Conservation (phyloP, 2,113 vertebrate genomes). For the Paratilapia polleni region DNA sequence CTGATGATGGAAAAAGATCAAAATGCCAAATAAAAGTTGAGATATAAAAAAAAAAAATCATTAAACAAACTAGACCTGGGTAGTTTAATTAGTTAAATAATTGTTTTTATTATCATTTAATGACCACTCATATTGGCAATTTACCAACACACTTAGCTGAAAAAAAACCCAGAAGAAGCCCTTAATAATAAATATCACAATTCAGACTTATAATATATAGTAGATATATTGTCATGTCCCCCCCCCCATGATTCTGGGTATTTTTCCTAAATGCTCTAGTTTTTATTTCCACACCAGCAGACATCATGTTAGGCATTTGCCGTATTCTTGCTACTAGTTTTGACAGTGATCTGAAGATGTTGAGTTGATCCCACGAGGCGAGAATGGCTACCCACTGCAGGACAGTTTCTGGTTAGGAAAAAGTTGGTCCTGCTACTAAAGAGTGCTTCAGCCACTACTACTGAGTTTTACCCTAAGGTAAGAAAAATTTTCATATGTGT, state of each 20-base stretch:
- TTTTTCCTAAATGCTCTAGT: neutral
- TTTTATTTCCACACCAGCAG: neutral
- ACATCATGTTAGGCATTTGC: neutral
- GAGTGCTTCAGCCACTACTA: neutral
- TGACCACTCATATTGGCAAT: neutral
- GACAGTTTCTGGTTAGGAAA: neutral
- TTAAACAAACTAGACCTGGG: neutral
- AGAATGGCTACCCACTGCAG: neutral
- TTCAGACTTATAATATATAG: neutral
- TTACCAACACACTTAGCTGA: neutral
- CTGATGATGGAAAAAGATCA: neutral
- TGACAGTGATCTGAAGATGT: neutral
- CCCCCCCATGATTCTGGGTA: neutral
- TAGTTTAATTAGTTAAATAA: slow-evolving; percentile 4
- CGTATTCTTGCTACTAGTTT: neutral
- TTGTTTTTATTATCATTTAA: slow-evolving; percentile 5
- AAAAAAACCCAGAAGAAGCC: neutral
- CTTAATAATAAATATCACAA: neutral
- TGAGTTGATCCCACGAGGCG: neutral
- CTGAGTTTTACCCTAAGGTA: slow-evolving; percentile 9
- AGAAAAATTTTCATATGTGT: slow-evolving; percentile 17
- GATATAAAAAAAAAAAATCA: neutral
- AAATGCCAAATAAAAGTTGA: neutral
- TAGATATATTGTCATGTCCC: neutral
- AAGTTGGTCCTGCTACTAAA: neutral